Evolutionary conservation across 2,888 invertebrate genomes (phyloP).

Genomic region (Desoria tigrina): DNA sequence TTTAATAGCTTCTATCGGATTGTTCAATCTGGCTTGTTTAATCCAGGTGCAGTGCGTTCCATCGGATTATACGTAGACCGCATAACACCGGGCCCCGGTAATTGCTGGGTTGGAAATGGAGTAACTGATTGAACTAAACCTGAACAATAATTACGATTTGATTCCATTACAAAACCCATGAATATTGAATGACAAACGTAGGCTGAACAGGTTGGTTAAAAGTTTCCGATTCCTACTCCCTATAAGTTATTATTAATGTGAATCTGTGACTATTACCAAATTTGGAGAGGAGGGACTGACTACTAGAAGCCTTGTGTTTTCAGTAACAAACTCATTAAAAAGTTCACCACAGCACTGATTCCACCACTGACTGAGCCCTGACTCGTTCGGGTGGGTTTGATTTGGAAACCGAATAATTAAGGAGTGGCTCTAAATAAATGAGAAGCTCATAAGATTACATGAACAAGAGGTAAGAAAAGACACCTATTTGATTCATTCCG

Average conservation of each 20-base stretch:
- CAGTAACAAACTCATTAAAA: constrained; percentile 3
- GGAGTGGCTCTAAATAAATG: constrained; percentile 11
- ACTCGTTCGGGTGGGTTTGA: background rate
- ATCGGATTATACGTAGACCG: background rate
- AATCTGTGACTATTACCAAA: constrained; percentile 2
- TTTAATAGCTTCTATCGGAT: background rate
- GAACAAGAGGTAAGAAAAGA: constrained; percentile 12
- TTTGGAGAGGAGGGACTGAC: background rate
- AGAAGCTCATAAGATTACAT: constrained; percentile 10
- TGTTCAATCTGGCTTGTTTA: background rate
- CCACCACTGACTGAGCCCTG: background rate
- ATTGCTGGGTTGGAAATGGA: background rate
- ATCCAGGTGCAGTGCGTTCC: background rate
- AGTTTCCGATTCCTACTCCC: background rate
- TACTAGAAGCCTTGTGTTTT: background rate
- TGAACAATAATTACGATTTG: background rate
- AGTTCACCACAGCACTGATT: background rate
- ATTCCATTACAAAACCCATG: no score
- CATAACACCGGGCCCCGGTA: background rate
- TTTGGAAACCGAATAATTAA: constrained; percentile 13
- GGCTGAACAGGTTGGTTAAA: background rate
- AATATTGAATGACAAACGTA: no score
- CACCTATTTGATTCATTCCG: constrained; percentile 8
- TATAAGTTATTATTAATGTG: background rate
- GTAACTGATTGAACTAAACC: background rate